Base-by-base conservation (phyloP, 1,140 invertebrate species). In the Neodiprion fabricii region DNA sequence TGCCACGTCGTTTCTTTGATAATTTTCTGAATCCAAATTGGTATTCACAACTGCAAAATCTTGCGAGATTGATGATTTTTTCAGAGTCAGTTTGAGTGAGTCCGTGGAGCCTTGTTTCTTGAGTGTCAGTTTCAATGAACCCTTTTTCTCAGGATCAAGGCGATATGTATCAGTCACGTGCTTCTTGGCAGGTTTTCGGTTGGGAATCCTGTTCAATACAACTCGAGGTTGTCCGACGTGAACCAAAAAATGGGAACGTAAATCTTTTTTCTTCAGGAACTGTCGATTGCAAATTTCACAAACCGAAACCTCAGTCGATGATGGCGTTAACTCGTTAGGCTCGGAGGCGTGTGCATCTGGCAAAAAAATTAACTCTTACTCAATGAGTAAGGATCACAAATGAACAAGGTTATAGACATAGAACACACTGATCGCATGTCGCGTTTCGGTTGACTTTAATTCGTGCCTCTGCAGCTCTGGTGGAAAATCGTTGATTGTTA, bases 41-140 rank as follows among this genome's bases (percentile, higher is more conserved):
- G 76, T 82, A 65, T 81, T 87, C 61, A 89, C 86, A 65, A 89
- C 87, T 1, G 82, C 82, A 70, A 89, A 89, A 69, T 85, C 82
- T 67, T 87, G 79, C 0, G 85, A 85, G 14, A 84, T 49, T 1
- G 85, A 84, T 7, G 85, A 87, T 67, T 88, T 88, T 72, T 85
- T 88, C 1, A 88, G 28, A 1, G 80, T 88, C 0, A 88, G 78
- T 68, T 88, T 88, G 1, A 88, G 67, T 7, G 84, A 79, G 66
- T 88, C 85, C 1, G 75, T 65, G 1, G 74, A 73, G 8, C 47
- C 82, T 21, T 86, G 84, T 50, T 86, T 87, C 48, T 86, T 89
- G 8, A 89, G 70, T 0, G 83, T 89, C 28, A 89, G 77, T 48
- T 86, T 88, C 9, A 89, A 72, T 1, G 82, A 81, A 7, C 87